A percentile compares a stretch with the other conserved stretches of the same genome.
Conservation (phyloP, 2,797 vertebrate species). For the Nannoperca australis region DNA sequence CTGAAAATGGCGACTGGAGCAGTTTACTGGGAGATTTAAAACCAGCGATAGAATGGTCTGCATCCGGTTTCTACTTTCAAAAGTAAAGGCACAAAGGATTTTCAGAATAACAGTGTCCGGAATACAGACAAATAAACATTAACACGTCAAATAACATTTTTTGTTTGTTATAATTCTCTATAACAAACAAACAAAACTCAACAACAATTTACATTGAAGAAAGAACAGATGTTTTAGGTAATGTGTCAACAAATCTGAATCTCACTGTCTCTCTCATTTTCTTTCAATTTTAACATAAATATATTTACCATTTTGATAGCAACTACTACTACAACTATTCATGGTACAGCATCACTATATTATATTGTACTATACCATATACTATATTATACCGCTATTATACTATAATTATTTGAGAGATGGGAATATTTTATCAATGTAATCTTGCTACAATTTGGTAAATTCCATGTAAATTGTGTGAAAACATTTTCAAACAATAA, state of each 20-base stretch:
- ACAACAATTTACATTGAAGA: not conserved
- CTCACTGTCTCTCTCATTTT: not conserved
- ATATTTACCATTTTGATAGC: not conserved
- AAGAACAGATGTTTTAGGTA: not conserved
- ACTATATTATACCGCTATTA: no score
- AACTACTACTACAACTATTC: not conserved
- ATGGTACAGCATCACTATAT: not conserved
- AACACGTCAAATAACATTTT: not conserved
- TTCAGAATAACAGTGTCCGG: conserved; percentile 27
- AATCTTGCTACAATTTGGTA: not conserved
- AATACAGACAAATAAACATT: not conserved
- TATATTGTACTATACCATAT: not conserved
- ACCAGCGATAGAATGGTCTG: fast-evolving
- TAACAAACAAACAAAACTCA: not conserved
- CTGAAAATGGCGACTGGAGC: conserved; percentile 67
- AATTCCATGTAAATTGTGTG: not conserved
- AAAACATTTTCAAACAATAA: not conserved
- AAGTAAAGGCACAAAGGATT: conserved; percentile 23
- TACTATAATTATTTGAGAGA: not conserved
- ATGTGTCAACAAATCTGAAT: not conserved
- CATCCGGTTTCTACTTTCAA: conserved; percentile 45
- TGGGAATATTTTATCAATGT: not conserved
- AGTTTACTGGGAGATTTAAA: conserved; percentile 22
- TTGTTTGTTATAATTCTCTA: not conserved
- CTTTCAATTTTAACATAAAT: not conserved